Percentiles rank a stretch among this genome's conserved stretches.
phyloP scores from a whole-genome alignment of 2,888 invertebrate species.

The Ypsolopha sequella region DNA sequence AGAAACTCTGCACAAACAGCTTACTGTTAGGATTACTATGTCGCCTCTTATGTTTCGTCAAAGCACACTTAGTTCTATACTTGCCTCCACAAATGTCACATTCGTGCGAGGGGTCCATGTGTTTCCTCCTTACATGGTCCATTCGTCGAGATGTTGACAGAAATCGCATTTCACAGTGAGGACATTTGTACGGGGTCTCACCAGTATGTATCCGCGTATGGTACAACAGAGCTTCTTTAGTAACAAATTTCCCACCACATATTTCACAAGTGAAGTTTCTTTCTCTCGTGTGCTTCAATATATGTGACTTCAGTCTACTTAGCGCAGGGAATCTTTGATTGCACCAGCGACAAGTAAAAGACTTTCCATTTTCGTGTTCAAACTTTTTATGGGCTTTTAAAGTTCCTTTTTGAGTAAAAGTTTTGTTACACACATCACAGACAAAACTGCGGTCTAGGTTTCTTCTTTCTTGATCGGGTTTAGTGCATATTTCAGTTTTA shows the following conservation, averaged over 20 bases:
- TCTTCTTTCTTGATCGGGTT: conserved; percentile 8
- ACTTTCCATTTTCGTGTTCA: conserved; percentile 22
- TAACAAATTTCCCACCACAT: conserved; percentile 25
- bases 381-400: conserved; percentile 23
- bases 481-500: conserved; percentile 15
- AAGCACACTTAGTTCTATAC: conserved; percentile 17
- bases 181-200: conserved; percentile 28
- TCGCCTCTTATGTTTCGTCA: conserved; percentile 20
- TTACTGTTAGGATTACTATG: conserved; percentile 22
- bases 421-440: conserved; percentile 26
- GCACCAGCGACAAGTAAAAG: conserved; percentile 24
- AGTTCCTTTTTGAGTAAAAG: conserved; percentile 20
- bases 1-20: conserved; percentile 6
- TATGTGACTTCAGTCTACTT: conserved; percentile 23
- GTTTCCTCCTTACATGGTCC: conserved; percentile 22
- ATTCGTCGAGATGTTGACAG: conserved; percentile 24
- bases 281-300: conserved; percentile 27
- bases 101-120: conserved; percentile 15
- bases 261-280: conserved; percentile 24
- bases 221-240: conserved; percentile 23
- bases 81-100: conserved; percentile 25
- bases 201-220: conserved; percentile 31
- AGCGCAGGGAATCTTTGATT: conserved; percentile 22
- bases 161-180: conserved; percentile 22
- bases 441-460: conserved; percentile 14